Percentiles rank a stretch among this genome's conserved stretches.
Evolutionary conservation across 2,797 vertebrate genomes (phyloP).

Genomic region (Ptychadena robeensis): DNA sequence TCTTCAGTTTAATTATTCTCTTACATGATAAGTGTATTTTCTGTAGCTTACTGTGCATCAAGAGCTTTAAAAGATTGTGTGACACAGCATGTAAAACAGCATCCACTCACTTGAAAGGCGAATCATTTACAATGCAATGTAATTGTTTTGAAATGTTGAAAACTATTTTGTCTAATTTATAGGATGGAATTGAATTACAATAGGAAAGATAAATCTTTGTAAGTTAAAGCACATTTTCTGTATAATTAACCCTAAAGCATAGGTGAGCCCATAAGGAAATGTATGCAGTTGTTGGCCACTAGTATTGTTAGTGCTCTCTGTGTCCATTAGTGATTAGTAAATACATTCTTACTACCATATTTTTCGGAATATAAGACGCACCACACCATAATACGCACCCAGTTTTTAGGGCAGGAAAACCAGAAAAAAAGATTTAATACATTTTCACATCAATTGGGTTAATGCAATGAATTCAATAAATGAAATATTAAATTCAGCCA

Average conservation of each 20-base stretch:
- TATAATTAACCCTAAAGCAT: background rate
- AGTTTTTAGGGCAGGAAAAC: too few species aligned
- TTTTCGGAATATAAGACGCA: too few species aligned
- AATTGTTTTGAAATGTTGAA: constrained; percentile 18
- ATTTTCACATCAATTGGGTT: too few species aligned
- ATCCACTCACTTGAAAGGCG: background rate
- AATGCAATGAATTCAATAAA: too few species aligned
- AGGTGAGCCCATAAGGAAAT: background rate
- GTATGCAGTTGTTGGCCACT: background rate
- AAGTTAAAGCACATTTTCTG: background rate
- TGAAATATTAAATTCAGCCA: too few species aligned
- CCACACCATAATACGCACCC: too few species aligned
- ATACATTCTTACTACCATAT: background rate
- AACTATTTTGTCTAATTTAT: constrained; percentile 1
- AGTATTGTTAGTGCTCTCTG: too few species aligned
- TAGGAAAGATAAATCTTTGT: background rate
- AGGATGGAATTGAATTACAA: background rate
- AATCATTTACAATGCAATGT: background rate
- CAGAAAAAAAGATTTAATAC: too few species aligned
- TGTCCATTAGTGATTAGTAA: too few species aligned
- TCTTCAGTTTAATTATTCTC: constrained; percentile 3
- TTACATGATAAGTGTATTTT: constrained; percentile 8
- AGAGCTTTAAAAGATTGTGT: background rate
- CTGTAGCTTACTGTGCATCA: constrained; percentile 9
- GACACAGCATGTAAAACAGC: background rate